phyloP scores from a whole-genome alignment of 2,888 invertebrate genomes.

The Eupithecia dodoneata region DNA sequence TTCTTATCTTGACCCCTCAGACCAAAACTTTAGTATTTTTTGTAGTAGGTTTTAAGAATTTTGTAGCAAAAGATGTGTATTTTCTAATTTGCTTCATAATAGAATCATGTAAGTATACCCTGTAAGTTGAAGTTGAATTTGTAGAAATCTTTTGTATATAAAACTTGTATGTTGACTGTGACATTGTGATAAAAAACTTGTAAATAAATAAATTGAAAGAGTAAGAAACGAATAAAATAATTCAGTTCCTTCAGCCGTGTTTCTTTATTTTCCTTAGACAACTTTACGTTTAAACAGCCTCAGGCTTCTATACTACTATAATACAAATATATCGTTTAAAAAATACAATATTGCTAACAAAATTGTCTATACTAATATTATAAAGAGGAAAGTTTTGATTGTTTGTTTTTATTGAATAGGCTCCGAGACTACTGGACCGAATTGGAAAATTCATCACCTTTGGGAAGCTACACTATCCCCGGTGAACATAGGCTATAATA shows the following conservation, averaged over 20 bases:
- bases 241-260: slow-evolving; percentile 43
- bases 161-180: slow-evolving; percentile 67
- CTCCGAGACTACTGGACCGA: no score
- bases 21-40: slow-evolving; percentile 12
- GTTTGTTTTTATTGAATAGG: no score
- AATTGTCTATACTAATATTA: not conserved
- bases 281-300: not conserved
- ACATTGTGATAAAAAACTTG: slow-evolving; percentile 72
- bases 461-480: no score
- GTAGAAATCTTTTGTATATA: slow-evolving; percentile 61
- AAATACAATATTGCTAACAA: not conserved
- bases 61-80: slow-evolving; percentile 1
- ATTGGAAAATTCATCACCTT: no score
- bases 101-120: slow-evolving; percentile 11
- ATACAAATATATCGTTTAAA: not conserved
- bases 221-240: slow-evolving; percentile 52
- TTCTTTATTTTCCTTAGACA: slow-evolving; percentile 40
- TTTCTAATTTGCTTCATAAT: slow-evolving; percentile 13
- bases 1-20: slow-evolving; percentile 6
- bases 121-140: slow-evolving; percentile 29
- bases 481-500: no score
- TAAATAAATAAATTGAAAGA: slow-evolving; percentile 62
- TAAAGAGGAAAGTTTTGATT: no score
- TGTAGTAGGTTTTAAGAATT: not conserved
- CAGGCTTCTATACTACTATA: not conserved